These are phyloP conservation scores for Ranitomeya variabilis DNA, from an alignment of 2,113 vertebrate species.

Conservation along the genomic window DNA sequence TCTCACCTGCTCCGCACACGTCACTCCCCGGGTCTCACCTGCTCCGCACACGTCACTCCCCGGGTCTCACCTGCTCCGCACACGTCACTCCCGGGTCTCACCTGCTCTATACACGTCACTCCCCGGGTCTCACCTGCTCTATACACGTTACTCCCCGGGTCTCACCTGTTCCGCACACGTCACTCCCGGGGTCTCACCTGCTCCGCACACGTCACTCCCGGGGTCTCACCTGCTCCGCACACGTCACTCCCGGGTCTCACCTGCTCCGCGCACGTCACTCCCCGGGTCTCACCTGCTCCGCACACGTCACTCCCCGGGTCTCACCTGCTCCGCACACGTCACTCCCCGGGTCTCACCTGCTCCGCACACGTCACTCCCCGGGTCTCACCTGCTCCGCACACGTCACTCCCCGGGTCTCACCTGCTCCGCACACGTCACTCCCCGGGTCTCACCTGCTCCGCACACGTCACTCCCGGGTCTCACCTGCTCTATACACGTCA, in stretches of 20 bases:
- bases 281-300: conserved; percentile 86
- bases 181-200: conserved; percentile 89
- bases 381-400: conserved; percentile 88
- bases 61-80: conserved; percentile 85
- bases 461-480: conserved; percentile 88
- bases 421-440: conserved; percentile 90
- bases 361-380: conserved; percentile 89
- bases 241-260: conserved; percentile 90
- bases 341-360: conserved; percentile 88
- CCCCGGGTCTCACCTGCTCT: conserved; percentile 87
- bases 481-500: conserved; percentile 90
- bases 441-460: conserved; percentile 86
- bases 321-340: conserved; percentile 88
- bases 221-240: conserved; percentile 86
- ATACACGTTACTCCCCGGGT: conserved; percentile 90
- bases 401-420: conserved; percentile 87
- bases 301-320: conserved; percentile 88
- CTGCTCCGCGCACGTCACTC: conserved; percentile 90
- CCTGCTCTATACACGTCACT: conserved; percentile 89
- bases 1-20: conserved; percentile 87
- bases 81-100: conserved; percentile 90
- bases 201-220: conserved; percentile 89
- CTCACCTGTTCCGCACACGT: conserved; percentile 88
- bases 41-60: conserved; percentile 88
- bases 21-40: conserved; percentile 88